phyloP scores from a whole-genome alignment of 2,113 vertebrate species.

The Salvelinus alpinus region DNA sequence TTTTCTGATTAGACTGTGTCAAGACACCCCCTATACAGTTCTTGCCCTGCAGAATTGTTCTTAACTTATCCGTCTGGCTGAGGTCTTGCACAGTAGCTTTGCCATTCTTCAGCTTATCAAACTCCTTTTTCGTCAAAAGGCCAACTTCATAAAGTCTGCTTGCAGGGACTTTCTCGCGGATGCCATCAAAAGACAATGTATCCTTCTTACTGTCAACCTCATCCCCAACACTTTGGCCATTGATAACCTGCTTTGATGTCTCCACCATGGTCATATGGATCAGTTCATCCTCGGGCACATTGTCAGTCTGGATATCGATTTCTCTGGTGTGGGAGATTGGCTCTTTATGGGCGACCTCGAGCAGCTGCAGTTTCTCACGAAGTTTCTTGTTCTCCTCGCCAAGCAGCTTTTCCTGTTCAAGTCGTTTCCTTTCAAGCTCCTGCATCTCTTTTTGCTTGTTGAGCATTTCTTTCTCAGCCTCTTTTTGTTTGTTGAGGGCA shows the following conservation, averaged over 20 bases:
- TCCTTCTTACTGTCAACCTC: slow-evolving; percentile 64
- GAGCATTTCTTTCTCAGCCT: slow-evolving; percentile 84
- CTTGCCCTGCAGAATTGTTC: slow-evolving; percentile 80
- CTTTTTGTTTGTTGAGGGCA: slow-evolving; percentile 82
- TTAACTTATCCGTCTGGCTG: slow-evolving; percentile 76
- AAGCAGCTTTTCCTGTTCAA: slow-evolving; percentile 85
- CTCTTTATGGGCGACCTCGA: slow-evolving; percentile 82
- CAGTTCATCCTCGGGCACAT: slow-evolving; percentile 18
- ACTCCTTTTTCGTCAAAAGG: slow-evolving; percentile 78
- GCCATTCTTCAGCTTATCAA: slow-evolving; percentile 81
- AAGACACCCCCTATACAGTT: slow-evolving; percentile 84
- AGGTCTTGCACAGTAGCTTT: slow-evolving; percentile 77
- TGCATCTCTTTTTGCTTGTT: slow-evolving; percentile 90
- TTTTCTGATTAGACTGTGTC: slow-evolving; percentile 81
- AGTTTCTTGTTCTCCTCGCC: slow-evolving; percentile 92
- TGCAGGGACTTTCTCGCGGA: slow-evolving; percentile 86
- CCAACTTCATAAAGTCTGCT: slow-evolving; percentile 78
- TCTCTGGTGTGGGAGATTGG: slow-evolving; percentile 59
- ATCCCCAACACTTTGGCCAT: slow-evolving; percentile 72
- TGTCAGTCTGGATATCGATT: slow-evolving; percentile 65
- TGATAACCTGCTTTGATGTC: slow-evolving; percentile 64
- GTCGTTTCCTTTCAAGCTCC: slow-evolving; percentile 80
- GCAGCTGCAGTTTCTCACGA: slow-evolving; percentile 81
- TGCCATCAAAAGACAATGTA: slow-evolving; percentile 79
- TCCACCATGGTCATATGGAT: slow-evolving; percentile 21